A percentile compares a stretch with the other conserved stretches of the same genome.
Evolutionary conservation across 2,797 vertebrate species (phyloP).

Genomic region (Myoxocephalus aenaeus): DNA sequence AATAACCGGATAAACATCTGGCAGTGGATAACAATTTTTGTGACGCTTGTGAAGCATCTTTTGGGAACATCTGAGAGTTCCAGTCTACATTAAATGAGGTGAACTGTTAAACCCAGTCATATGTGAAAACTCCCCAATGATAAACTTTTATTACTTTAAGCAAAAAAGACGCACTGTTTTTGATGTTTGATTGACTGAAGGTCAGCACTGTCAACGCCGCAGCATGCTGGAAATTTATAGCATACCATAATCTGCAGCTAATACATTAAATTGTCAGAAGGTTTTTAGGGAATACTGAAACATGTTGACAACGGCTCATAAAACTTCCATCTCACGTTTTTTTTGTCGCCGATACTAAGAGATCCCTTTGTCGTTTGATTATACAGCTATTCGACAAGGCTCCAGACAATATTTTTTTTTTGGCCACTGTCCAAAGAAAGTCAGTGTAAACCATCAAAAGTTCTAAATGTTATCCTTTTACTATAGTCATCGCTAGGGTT

Average conservation of each 20-base stretch:
- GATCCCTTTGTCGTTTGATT: no score
- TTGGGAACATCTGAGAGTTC: slow-evolving; percentile 21
- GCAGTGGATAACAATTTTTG: slow-evolving; percentile 38
- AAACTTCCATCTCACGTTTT: no score
- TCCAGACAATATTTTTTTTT: no score
- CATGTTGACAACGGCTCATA: slow-evolving; percentile 1
- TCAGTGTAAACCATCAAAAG: no score
- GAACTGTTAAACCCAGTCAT: slow-evolving; percentile 10
- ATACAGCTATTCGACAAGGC: no score
- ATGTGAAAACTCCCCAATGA: slow-evolving; percentile 5
- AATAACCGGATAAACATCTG: slow-evolving; percentile 53
- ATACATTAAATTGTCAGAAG: slow-evolving; percentile 23
- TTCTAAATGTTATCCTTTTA: no score
- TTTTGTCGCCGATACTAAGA: no score
- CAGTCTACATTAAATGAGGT: slow-evolving; percentile 27
- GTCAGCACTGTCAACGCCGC: slow-evolving; percentile 42
- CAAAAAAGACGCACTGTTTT: slow-evolving; percentile 2
- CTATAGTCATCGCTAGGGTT: no score
- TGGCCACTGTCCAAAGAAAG: no score
- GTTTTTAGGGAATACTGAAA: slow-evolving; percentile 27
- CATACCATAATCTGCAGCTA: slow-evolving; percentile 11
- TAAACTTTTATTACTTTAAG: slow-evolving; percentile 4
- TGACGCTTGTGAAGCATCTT: slow-evolving; percentile 36
- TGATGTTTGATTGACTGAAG: slow-evolving; percentile 47
- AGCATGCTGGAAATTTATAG: slow-evolving; percentile 18